Evolutionary conservation across 2,888 invertebrate species (phyloP), one percentile per base, ranked within the genome.

Genomic region (Terebella lapidaria): DNA sequence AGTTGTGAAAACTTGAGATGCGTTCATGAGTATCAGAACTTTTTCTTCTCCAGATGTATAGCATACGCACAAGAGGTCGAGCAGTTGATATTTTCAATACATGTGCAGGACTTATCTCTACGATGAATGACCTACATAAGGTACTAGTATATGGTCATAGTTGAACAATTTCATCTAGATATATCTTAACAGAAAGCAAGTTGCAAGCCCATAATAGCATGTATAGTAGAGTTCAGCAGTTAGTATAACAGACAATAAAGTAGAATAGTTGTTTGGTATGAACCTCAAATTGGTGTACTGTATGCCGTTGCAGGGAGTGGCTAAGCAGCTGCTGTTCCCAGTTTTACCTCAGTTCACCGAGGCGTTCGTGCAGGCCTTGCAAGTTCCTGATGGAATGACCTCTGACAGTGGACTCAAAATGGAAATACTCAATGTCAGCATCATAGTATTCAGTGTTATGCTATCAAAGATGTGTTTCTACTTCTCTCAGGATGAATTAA

Each of bases 61-160:
- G 83, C 24, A 81, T 85, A 58, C 82, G 86, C 68, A 87, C 86
- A 0, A 81, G 88, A 55, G 84, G 86, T 20, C 82, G 87, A 65
- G 88, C 88, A 5, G 85, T 88, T 20, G 85, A 86, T 71, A 87
- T 88, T 35, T 85, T 88, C 71, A 86, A 86, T 58, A 86, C 86
- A 0, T 84, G 87, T 57, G 83, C 86, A 20, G 82, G 82, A 55
- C 77, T 85, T 71, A 84, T 86, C 58, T 81, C 83, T 15, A 78
- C 81, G 22, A 84, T 85, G 72, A 79, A 81, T 29, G 81, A 83
- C 55, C 78, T 82, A 59, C 82, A 85, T 58, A 86, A 86, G 72
- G 79, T 79, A 67, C n/a, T n/a, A n/a, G n/a, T n/a, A n/a, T n/a
- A n/a, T n/a, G n/a, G n/a, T n/a, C n/a, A n/a, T n/a, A n/a, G n/a